Evolutionary conservation across 1,140 invertebrate species (phyloP), one percentile per base, ranked within the genome.

Genomic region (Psilanteris sp.): DNA sequence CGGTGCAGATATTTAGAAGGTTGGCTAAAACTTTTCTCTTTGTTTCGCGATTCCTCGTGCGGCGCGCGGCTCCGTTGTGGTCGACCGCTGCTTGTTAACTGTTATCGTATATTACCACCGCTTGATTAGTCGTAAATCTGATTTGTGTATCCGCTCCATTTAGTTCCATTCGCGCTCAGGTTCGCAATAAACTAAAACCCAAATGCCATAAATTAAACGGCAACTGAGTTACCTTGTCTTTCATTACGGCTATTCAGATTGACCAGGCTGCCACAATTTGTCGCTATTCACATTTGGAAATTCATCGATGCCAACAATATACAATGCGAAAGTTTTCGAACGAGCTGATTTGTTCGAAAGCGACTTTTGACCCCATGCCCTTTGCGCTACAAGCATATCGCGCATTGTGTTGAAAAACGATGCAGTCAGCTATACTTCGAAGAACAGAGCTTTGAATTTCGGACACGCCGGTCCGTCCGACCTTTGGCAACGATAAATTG

Each of bases 31-130:
- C 48, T 54, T 32, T 41, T 34, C 54, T 62, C 50, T 44, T 29
- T 11, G n/a, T 27, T 29, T 50, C 26, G 32, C 15, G 43, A 29
- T 24, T 36, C 26, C n/a, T 4, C 10, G 14, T 11, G 22, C 6
- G 44, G 46, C 48, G 62, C 27, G 16, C 24, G 39, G 61, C 18
- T 9, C 9, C 9, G 34, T 34, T 71, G 54, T 22, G 55, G 54
- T 41, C 62, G 15, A 62, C 62, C 55, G 62, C 46, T n/a, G 44
- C 55, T 68, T 68, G 64, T 70, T 76, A 70, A 76, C 73, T 44
- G 43, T 57, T 64, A 76, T 70, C 50, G 43, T 59, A 64, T 39
- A 75, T 62, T 75, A 68, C 16, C n/a, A 31, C 6, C 41, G 55
- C 26, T 55, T 52, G 31, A 48, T 66, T 66, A 54, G 27, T 11